Evolutionary conservation across 2,888 invertebrate species (phyloP), one percentile per base, ranked within the genome.

Genomic region (Cephus nigrinus): DNA sequence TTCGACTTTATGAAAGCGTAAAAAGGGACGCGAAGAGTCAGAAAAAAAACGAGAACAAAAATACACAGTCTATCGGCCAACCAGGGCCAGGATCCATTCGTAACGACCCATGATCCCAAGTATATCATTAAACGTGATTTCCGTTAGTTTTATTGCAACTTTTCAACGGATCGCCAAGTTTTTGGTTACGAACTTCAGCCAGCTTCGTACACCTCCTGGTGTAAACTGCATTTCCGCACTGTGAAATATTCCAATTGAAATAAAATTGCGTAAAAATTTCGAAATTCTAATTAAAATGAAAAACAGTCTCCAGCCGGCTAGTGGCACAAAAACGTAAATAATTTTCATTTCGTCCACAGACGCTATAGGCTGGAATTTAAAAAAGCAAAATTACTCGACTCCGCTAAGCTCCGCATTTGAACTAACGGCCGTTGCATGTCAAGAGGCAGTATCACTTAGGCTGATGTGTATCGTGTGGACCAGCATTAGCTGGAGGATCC

Each of bases 371-470:
- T 55, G 23, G 5, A 23, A 55, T 55, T 55, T 55, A 23, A 55
- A 55, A 23, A 40, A 40, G 5, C 4, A 40, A 23, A 55, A 55
- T 15, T 55, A 55, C 15, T 23, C 5, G 40, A 55, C 23, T 55
- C 23, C 40, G 2, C 40, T 55, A 55, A 55, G 23, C 40, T 23
- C 40, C 0, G 23, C 40, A 23, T 55, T 23, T 55, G 23, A 55
- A 55, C 15, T 55, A 55, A 55, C 40, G 23, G 33, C 30, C 68
- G 35, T 76, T 74, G 75, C 78, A 75, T 78, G 78, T 78, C 78
- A 36, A 73, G 35, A 31, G 69, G 75, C 78, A 69, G 73, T 78
- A 78, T 78, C 78, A 78, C 78, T 78, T 75, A 75, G 75, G 71
- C 55, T 55, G 69, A 78, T 72, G 72, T 40, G 72, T 68, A 75